phyloP scores from a whole-genome alignment of 2,113 vertebrate genomes.

The Ardeotis arabs region DNA sequence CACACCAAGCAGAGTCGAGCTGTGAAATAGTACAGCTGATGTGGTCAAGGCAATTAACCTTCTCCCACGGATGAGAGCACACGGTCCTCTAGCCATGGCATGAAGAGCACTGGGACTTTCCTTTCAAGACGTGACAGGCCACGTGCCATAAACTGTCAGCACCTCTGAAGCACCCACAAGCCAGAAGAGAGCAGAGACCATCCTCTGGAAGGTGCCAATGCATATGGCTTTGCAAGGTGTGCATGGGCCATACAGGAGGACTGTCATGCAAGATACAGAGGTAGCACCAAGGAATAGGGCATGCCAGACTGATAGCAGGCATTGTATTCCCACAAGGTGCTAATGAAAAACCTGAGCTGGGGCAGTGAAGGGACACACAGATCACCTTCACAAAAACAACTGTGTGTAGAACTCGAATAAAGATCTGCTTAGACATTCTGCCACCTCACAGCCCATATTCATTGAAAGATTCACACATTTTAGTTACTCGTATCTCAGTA shows the following conservation, averaged over 20 bases:
- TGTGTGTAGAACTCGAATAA: background rate
- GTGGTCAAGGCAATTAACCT: background rate
- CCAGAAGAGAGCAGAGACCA: background rate
- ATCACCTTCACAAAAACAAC: background rate
- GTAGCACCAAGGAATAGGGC: background rate
- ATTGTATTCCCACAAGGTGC: rapidly evolving
- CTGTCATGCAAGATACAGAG: background rate
- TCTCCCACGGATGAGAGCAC: background rate
- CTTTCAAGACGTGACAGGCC: background rate
- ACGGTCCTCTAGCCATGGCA: background rate
- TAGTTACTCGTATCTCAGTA: background rate
- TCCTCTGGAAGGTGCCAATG: background rate
- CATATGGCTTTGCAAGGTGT: background rate
- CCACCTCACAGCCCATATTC: background rate
- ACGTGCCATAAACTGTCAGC: background rate
- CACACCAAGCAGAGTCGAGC: background rate
- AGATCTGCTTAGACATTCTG: background rate
- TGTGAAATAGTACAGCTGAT: background rate
- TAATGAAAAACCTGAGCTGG: background rate
- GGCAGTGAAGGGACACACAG: background rate
- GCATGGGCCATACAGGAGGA: background rate
- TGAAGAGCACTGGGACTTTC: background rate
- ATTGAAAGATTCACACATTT: background rate
- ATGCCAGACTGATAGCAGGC: background rate
- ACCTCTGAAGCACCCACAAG: background rate